phyloP scores from a whole-genome alignment of 2,797 vertebrate species.

The Clamator glandarius region DNA sequence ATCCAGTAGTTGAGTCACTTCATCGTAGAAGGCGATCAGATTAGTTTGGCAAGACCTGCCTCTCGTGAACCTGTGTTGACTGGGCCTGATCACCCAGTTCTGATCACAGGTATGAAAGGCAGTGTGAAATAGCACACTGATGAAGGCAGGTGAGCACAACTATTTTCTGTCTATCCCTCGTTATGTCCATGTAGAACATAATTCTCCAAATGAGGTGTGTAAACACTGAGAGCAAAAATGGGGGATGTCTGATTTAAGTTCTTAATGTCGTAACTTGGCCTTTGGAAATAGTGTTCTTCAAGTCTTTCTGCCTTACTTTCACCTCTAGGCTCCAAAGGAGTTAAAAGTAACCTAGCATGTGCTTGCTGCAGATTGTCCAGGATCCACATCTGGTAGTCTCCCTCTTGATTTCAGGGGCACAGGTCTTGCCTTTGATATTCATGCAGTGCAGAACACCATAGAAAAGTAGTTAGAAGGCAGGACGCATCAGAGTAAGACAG shows the following conservation, averaged over 20 bases:
- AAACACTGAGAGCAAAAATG: neutral
- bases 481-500: neutral
- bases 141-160: neutral
- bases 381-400: neutral
- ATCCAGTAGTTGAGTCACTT: no score
- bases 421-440: neutral
- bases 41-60: no score
- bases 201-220: neutral
- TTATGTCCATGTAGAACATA: neutral
- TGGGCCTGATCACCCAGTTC: no score
- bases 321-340: neutral
- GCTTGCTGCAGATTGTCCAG: neutral
- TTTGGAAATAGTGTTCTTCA: neutral
- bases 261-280: neutral
- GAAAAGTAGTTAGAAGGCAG: neutral
- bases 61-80: no score
- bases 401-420: neutral
- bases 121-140: neutral
- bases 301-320: neutral
- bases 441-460: neutral
- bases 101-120: neutral
- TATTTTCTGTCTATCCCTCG: neutral
- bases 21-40: no score
- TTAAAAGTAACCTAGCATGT: neutral
- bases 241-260: no score